Percentiles rank a stretch among this genome's conserved stretches.
These are phyloP conservation scores for Oryzias celebensis DNA, from an alignment of 2,113 vertebrate genomes.

Conservation along the genomic window DNA sequence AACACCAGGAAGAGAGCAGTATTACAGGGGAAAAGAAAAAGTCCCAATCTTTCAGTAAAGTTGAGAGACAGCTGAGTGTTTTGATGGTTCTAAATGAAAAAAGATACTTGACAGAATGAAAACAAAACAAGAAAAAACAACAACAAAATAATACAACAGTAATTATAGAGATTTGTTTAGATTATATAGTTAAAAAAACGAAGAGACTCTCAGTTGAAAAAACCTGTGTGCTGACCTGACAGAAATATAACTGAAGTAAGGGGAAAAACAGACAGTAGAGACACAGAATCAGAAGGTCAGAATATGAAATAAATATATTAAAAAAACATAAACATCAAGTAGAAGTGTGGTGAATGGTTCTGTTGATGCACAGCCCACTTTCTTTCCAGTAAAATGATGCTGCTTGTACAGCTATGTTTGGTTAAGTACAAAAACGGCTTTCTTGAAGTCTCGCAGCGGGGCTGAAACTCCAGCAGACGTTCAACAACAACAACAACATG, in stretches of 20 bases:
- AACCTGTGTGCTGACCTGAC: constrained; percentile 16
- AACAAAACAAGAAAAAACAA: too few relatives aligned
- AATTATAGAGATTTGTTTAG: background rate
- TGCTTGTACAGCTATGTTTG: constrained; percentile 50
- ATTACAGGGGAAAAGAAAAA: constrained; percentile 20
- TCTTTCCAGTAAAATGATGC: constrained; percentile 64
- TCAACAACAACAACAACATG: constrained; percentile 35
- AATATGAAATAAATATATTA: constrained; percentile 23
- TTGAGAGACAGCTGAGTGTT: constrained; percentile 18
- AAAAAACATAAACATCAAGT: constrained; percentile 48
- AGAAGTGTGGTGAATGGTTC: constrained; percentile 52
- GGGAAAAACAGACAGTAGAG: constrained; percentile 39
- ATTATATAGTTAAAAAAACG: constrained; percentile 25
- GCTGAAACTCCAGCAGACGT: constrained; percentile 49
- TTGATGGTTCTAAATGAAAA: too few relatives aligned
- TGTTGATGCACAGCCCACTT: constrained; percentile 36
- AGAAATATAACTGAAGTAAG: constrained; percentile 24
- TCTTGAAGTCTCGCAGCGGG: constrained; percentile 10
- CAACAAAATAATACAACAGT: too few relatives aligned
- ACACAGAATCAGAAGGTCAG: constrained; percentile 33
- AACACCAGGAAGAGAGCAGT: too few relatives aligned
- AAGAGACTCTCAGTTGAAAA: constrained; percentile 12
- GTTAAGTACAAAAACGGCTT: constrained; percentile 54
- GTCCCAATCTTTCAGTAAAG: constrained; percentile 21
- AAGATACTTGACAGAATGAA: too few relatives aligned